phyloP scores from a whole-genome alignment of 2,797 vertebrate genomes.

The Cyclopterus lumpus region DNA sequence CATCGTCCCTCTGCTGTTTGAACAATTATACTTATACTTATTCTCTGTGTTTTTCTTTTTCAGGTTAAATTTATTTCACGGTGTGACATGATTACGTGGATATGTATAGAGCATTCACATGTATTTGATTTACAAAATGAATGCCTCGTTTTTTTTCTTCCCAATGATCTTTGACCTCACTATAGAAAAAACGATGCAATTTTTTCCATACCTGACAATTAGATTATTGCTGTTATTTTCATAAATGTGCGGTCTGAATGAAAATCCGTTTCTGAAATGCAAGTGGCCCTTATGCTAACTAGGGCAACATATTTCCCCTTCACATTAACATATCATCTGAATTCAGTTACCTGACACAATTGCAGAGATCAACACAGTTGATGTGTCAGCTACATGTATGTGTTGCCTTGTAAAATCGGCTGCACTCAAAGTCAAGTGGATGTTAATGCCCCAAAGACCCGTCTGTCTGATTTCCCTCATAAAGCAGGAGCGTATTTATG shows the following conservation, averaged over 20 bases:
- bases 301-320: slow-evolving; percentile 82
- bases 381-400: slow-evolving; percentile 84
- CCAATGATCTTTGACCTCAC: slow-evolving; percentile 76
- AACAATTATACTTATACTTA: neutral
- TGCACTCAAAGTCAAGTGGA: slow-evolving; percentile 87
- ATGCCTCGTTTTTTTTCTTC: slow-evolving; percentile 44
- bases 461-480: slow-evolving; percentile 81
- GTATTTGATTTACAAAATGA: slow-evolving; percentile 56
- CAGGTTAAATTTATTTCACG: slow-evolving; percentile 19
- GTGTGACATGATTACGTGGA: neutral
- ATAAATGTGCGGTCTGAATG: slow-evolving; percentile 71
- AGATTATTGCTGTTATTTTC: slow-evolving; percentile 82
- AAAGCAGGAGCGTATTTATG: slow-evolving; percentile 79
- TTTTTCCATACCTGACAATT: slow-evolving; percentile 77
- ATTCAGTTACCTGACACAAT: slow-evolving; percentile 86
- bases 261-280: slow-evolving; percentile 80
- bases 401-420: slow-evolving; percentile 80
- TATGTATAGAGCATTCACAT: slow-evolving; percentile 39
- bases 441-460: slow-evolving; percentile 83
- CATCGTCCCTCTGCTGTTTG: slow-evolving; percentile 9
- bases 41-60: neutral
- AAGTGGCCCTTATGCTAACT: slow-evolving; percentile 85
- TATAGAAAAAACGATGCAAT: slow-evolving; percentile 64
- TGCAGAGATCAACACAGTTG: slow-evolving; percentile 81
- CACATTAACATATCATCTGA: slow-evolving; percentile 87